Evolutionary conservation across 2,888 invertebrate genomes (phyloP).

Genomic region (Danaus chrysippus): DNA sequence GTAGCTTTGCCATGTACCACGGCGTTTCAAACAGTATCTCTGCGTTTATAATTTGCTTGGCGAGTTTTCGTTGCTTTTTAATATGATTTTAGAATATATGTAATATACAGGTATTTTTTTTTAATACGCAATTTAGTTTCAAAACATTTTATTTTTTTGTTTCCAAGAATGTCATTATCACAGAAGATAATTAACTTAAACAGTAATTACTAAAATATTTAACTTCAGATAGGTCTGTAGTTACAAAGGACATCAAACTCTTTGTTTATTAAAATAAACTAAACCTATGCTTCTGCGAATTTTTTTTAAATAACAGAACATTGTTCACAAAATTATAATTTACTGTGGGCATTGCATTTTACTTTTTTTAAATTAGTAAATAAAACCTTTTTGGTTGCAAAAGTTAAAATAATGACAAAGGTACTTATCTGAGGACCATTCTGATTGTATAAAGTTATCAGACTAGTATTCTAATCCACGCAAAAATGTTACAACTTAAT

Average conservation of each 20-base stretch:
- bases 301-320: neutral
- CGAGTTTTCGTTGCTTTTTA: slow-evolving; percentile 13
- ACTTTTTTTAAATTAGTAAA: neutral
- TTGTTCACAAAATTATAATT: slow-evolving; percentile 1
- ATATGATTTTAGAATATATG: neutral
- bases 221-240: neutral
- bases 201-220: neutral
- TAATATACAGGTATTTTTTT: neutral
- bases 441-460: too few relatives aligned
- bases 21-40: slow-evolving; percentile 10
- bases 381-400: too few relatives aligned
- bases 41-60: slow-evolving; percentile 15
- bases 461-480: too few relatives aligned
- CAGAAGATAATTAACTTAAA: neutral
- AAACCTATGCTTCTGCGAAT: neutral
- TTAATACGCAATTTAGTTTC: neutral
- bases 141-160: too few relatives aligned
- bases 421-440: too few relatives aligned
- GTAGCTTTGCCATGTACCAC: slow-evolving; percentile 18
- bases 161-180: neutral
- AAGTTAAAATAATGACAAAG: too few relatives aligned
- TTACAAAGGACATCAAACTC: too few relatives aligned
- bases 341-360: slow-evolving; percentile 10
- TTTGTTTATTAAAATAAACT: too few relatives aligned
- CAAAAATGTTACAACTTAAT: too few relatives aligned